A percentile compares a stretch with the other conserved stretches of the same genome.
phyloP scores from a whole-genome alignment of 2,113 vertebrate genomes.

The Heteronetta atricapilla region DNA sequence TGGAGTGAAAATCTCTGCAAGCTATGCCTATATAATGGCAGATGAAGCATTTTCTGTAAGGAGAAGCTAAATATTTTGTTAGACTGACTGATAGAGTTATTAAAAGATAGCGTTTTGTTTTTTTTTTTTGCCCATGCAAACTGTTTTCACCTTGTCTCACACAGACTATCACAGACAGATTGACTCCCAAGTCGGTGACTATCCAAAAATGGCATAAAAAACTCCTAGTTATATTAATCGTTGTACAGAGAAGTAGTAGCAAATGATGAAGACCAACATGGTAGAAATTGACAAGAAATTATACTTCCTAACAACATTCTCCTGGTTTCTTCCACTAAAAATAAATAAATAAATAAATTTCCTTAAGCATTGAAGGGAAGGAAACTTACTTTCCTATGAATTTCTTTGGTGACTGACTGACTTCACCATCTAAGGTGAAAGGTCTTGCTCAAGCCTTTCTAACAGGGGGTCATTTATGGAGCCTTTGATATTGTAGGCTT shows the following conservation, averaged over 20 bases:
- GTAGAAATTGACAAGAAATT: not conserved
- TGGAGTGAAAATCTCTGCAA: not conserved
- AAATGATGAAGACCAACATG: not conserved
- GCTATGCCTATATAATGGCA: not conserved
- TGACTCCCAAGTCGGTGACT: not conserved
- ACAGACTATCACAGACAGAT: not conserved
- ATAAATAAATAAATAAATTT: not conserved
- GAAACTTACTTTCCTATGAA: not conserved
- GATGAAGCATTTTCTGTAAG: not conserved
- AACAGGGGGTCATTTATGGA: not conserved
- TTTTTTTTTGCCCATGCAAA: not conserved
- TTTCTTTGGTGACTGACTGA: not conserved
- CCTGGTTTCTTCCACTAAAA: not conserved
- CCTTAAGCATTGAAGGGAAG: not conserved
- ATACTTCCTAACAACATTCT: not conserved
- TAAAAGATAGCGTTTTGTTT: not conserved
- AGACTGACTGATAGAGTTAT: not conserved
- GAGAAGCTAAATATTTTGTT: not conserved
- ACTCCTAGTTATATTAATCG: not conserved
- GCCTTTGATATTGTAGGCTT: not conserved
- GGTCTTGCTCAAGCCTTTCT: not conserved
- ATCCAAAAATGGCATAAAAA: not conserved
- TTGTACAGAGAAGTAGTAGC: not conserved
- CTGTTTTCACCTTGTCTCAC: slow-evolving; percentile 4
- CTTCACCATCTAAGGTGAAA: not conserved